Conservation (phyloP, 2,888 invertebrate species). For the Meiosimyza platycephala region DNA sequence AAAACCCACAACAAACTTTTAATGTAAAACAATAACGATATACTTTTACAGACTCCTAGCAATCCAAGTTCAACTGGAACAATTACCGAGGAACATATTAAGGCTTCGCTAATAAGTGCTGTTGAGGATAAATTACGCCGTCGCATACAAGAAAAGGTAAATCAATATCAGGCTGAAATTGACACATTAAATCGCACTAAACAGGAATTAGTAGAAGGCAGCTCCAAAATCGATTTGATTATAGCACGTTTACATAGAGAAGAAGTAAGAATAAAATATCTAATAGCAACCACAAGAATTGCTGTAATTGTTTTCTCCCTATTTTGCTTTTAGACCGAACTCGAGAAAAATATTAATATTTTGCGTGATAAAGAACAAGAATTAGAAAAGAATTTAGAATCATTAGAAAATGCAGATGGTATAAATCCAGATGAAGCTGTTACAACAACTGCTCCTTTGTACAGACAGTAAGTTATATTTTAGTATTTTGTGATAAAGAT, state of each 20-base stretch:
- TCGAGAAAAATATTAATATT: conserved; percentile 85
- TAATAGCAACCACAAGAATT: no score
- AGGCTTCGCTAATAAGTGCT: conserved; percentile 92
- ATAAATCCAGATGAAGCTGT: conserved; percentile 97
- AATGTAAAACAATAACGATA: conserved; percentile 12
- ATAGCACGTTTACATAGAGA: conserved; percentile 81
- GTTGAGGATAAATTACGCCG: conserved; percentile 93
- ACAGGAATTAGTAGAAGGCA: conserved; percentile 87
- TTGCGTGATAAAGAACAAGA: conserved; percentile 90
- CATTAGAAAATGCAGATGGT: conserved; percentile 81
- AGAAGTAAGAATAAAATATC: conserved; percentile 65
- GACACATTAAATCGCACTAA: conserved; percentile 89
- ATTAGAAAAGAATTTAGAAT: conserved; percentile 81
- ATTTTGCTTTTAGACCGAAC: conserved; percentile 71
- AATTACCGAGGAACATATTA: conserved; percentile 95
- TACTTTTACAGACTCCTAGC: conserved; percentile 53
- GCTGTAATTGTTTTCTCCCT: conserved; percentile 12
- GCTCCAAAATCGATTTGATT: conserved; percentile 83
- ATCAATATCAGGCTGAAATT: conserved; percentile 91
- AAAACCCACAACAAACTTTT: neutral
- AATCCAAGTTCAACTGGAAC: conserved; percentile 75
- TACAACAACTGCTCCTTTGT: conserved; percentile 94
- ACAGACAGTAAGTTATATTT: conserved; percentile 81
- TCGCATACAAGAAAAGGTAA: conserved; percentile 88
- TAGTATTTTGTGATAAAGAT: neutral